Base-by-base conservation (phyloP, 2,113 vertebrate genomes). In the Antigone vipio region DNA sequence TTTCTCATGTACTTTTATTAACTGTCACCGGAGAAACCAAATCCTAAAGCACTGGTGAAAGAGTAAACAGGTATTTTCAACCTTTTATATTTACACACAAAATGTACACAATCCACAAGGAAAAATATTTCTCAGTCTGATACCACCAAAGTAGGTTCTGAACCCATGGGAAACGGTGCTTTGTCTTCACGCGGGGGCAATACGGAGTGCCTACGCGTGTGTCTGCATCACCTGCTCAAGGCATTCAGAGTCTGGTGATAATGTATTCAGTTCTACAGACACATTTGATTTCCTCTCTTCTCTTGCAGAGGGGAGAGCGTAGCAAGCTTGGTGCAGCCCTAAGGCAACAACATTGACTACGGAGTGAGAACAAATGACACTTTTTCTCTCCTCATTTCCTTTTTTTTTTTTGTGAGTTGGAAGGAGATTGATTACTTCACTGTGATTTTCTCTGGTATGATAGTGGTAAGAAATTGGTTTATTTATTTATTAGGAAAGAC, bases 301-400 rank as follows among this genome's bases (percentile, higher is more conserved):
- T 94, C 40, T 88, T 83, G 60, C 68, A 89, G 27, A 56, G 11
- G 5, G 76, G n/a, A 81, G 38, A 89, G 38, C 12, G 3, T 8
- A 92, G 47, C 26, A 95, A 88, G n/a, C 18, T 38, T 85, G 24
- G 45, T 91, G 42, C 15, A 94, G 71, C 45, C 67, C 45, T 73
- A 53, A 53, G 69, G 60, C 71, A 93, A 81, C 9, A 90, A 49
- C 18, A n/a, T 15, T 68, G 76, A 78, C 64, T 75, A 75, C 1
- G 1, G 53, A 71, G 11, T 40, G 24, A 81, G 52, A 87, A 95
- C 7, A 77, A 88, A 86, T 22, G 15, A 83, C n/a, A 50, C 22
- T 38, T 76, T 32, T 3, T 53, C 52, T 62, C 14, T 40, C 38
- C 20, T 5, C 11, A 27, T 53, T 71, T 62, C 53, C 10, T 44